Evolutionary conservation across 2,888 invertebrate genomes (phyloP).

Genomic region (Sturmia bella): DNA sequence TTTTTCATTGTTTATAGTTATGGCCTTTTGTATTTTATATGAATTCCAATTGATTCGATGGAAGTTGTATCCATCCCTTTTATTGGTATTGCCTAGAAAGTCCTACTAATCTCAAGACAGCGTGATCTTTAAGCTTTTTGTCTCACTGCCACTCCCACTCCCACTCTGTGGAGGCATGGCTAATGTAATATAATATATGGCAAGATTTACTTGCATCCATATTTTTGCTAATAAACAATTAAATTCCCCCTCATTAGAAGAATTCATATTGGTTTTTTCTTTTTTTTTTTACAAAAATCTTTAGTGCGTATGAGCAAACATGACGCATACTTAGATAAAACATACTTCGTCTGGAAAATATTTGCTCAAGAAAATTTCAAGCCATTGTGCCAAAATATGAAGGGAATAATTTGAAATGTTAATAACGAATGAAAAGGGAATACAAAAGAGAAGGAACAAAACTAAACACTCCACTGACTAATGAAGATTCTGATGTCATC

Average conservation of each 20-base stretch:
- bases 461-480: conserved; percentile 36
- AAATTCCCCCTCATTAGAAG: not conserved
- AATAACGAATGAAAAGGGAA: conserved; percentile 18
- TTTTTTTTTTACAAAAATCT: not conserved
- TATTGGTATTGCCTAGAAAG: too few relatives aligned
- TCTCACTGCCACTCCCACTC: too few relatives aligned
- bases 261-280: not conserved
- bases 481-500: conserved; percentile 32
- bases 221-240: too few relatives aligned
- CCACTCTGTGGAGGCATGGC: too few relatives aligned
- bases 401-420: conserved; percentile 19
- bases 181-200: too few relatives aligned
- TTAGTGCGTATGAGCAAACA: not conserved
- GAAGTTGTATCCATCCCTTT: too few relatives aligned
- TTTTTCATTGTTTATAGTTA: too few relatives aligned
- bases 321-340: conserved; percentile 1
- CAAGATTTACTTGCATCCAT: too few relatives aligned
- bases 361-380: not conserved
- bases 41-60: too few relatives aligned
- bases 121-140: too few relatives aligned
- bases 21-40: too few relatives aligned
- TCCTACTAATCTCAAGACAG: too few relatives aligned
- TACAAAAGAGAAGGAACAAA: conserved; percentile 3
- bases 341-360: not conserved
- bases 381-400: conserved; percentile 13